Evolutionary conservation across 2,888 invertebrate genomes (phyloP), one percentile per base, ranked within the genome.

Genomic region (Microplitis deprimator): DNA sequence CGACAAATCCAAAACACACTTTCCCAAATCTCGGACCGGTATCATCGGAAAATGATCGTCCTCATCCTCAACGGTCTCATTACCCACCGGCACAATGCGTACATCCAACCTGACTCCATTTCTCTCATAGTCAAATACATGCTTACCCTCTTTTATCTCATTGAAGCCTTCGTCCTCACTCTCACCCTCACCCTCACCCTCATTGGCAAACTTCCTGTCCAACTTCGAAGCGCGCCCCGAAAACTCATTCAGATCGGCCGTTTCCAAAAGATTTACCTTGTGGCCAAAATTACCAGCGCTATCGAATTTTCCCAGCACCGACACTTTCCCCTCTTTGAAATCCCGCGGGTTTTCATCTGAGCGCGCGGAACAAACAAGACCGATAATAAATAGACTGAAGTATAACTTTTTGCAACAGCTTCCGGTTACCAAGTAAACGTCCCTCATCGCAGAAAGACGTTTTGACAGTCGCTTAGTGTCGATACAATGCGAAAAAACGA

Each of bases 1-100:
- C 0, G 93, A 93, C 1, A 93, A 85, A 82, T 91, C 91, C 39
- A 92, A 75, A 67, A 93, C 88, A 83, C 93, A 93, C 80, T 62
- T 78, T 64, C 87, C 85, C 17, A 89, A 80, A n/a, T 89, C 89
- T 10, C 77, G 92, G 90, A 62, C 90, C 79, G 88, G 93, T 91
- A 81, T 93, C 90, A 84, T 92, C 90, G 85, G 91, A 87, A 82
- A 93, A 88, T 59, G 90, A 89, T 88, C 91, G 81, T 84, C 90
- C 2, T 81, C 77, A 8, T 77, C 81, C 6, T 40, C 73, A 3
- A 68, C 69, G 7, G 84, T 78, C 10, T 77, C 76, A 75, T 87
- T 86, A 10, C 65, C 73, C 3, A 78, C 81, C 1, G 88, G 86
- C 2, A 89, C 84, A 5, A 87, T 79, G 72, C 82, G 85, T 4